Evolutionary conservation across 1,140 invertebrate genomes (phyloP).

Genomic region (Drosophila setifemur): DNA sequence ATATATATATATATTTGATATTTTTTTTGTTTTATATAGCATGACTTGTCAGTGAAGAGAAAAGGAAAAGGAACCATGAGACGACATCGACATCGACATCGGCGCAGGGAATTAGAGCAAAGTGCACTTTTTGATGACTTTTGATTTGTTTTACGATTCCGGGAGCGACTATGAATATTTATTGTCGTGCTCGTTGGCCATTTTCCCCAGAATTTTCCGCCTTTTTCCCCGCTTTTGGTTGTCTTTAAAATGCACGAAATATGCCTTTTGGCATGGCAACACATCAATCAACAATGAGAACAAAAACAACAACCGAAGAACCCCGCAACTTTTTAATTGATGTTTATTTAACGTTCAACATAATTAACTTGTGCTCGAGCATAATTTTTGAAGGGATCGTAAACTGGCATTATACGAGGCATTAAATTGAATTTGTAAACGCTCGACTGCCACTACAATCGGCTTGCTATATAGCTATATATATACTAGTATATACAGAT

Average conservation of each 20-base stretch:
- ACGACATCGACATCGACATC: constrained; percentile 23
- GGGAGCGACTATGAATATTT: constrained; percentile 70
- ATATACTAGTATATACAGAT: constrained; percentile 1
- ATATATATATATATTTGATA: neutral
- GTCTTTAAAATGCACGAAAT: constrained; percentile 77
- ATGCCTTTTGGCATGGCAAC: constrained; percentile 54
- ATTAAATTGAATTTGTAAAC: constrained; percentile 73
- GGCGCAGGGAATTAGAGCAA: constrained; percentile 68
- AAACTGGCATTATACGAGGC: constrained; percentile 68
- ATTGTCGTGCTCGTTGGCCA: constrained; percentile 59
- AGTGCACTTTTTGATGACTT: constrained; percentile 80
- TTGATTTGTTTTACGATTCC: constrained; percentile 79
- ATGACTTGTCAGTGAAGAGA: constrained; percentile 64
- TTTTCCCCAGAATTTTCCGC: constrained; percentile 9
- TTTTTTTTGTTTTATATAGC: constrained; percentile 20
- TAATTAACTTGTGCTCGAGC: constrained; percentile 69
- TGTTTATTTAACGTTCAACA: constrained; percentile 79
- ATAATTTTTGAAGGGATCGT: constrained; percentile 74
- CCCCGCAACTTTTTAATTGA: constrained; percentile 67
- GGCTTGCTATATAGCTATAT: neutral
- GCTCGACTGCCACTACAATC: constrained; percentile 64
- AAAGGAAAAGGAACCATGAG: constrained; percentile 17
- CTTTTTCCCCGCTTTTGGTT: neutral
- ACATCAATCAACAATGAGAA: constrained; percentile 30
- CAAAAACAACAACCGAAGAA: neutral